These are phyloP conservation scores for Platycnemis pennipes DNA, from an alignment of 2,888 invertebrate genomes.

Conservation along the genomic window DNA sequence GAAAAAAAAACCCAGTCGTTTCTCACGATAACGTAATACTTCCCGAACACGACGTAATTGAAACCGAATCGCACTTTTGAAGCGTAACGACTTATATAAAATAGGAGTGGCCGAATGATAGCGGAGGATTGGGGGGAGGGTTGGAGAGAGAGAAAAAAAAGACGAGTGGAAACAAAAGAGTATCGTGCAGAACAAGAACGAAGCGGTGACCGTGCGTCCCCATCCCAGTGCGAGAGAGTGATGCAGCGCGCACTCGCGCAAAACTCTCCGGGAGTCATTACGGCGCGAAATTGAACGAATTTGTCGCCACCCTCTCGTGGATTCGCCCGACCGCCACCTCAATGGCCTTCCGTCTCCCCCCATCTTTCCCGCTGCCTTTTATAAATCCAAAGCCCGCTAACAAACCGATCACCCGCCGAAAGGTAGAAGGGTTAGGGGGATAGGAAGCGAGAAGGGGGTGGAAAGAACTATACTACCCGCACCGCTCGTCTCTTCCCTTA, in stretches of 20 bases:
- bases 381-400: slow-evolving; percentile 53
- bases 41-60: background rate
- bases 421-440: background rate
- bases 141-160: too few relatives aligned
- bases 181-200: background rate
- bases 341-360: background rate
- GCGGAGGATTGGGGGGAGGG: too few relatives aligned
- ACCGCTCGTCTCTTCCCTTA: background rate
- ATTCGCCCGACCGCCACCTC: background rate
- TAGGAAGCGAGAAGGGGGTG: background rate
- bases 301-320: slow-evolving; percentile 2
- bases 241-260: background rate
- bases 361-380: background rate
- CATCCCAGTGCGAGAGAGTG: background rate
- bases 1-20: background rate
- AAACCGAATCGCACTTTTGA: slow-evolving; percentile 23
- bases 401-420: slow-evolving; percentile 55
- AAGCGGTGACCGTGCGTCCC: background rate
- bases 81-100: slow-evolving; percentile 15
- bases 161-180: background rate
- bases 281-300: slow-evolving; percentile 60
- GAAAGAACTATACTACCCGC: background rate
- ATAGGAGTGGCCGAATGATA: background rate
- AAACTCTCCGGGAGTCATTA: slow-evolving; percentile 7
- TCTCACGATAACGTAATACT: slow-evolving; percentile 31